A percentile compares a stretch with the other conserved stretches of the same genome.
phyloP scores from a whole-genome alignment of 2,113 vertebrate species.

The Brachyistius frenatus region DNA sequence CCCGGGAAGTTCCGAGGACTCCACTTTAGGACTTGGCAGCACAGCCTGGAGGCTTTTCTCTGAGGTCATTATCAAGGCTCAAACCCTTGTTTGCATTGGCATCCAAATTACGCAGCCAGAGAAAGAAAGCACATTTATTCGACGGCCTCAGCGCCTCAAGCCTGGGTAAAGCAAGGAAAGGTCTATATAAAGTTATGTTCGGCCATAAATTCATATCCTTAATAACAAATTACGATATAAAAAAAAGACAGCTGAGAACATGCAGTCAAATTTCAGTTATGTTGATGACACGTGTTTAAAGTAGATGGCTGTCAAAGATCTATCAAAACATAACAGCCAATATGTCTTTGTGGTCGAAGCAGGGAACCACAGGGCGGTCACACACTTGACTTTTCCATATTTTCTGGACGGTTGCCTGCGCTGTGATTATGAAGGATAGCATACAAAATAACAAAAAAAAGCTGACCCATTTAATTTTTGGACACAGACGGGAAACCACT shows the following conservation, averaged over 20 bases:
- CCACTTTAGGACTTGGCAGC: constrained; percentile 30
- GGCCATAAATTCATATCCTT: constrained; percentile 55
- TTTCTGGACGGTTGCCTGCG: constrained; percentile 54
- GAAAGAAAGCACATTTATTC: constrained; percentile 54
- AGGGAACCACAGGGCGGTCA: constrained; percentile 64
- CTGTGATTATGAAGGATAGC: constrained; percentile 51
- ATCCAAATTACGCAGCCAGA: constrained; percentile 44
- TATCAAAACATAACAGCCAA: constrained; percentile 68
- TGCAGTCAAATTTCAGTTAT: constrained; percentile 15
- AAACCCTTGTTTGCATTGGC: constrained; percentile 52
- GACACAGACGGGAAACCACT: constrained; percentile 3
- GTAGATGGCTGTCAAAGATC: constrained; percentile 56
- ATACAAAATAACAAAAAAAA: constrained; percentile 37
- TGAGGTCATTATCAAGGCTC: constrained; percentile 57
- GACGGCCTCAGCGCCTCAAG: constrained; percentile 36
- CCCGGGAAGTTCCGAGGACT: constrained; percentile 15
- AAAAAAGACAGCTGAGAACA: constrained; percentile 43
- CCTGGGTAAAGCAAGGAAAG: constrained; percentile 16
- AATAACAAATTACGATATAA: constrained; percentile 42
- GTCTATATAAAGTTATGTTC: constrained; percentile 63
- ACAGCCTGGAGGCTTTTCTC: constrained; percentile 36
- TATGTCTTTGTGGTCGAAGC: constrained; percentile 68
- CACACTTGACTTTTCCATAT: constrained; percentile 68
- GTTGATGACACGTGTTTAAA: constrained; percentile 49
- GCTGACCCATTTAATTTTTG: background rate